Percentiles rank a stretch among this genome's conserved stretches.
Evolutionary conservation across 64 coral and sea anemone genomes (phyloP).

Genomic region (Actinia tenebrosa): DNA sequence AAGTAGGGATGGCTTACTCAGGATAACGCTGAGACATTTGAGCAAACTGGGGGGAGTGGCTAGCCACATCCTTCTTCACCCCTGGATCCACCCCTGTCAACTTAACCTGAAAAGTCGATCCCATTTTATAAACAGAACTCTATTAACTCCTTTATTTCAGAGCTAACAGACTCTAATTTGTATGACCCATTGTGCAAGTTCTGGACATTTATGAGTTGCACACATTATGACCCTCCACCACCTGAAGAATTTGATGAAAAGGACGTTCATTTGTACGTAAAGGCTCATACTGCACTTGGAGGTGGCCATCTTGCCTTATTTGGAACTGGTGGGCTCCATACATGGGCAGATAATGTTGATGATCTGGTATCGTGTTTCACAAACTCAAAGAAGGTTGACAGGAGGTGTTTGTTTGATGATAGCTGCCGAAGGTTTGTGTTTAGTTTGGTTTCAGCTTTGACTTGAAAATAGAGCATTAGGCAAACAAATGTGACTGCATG

Average conservation of each 20-base stretch:
- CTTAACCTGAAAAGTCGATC: too few species aligned
- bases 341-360: conserved; percentile 73
- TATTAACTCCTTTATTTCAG: conserved; percentile 24
- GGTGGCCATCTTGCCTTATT: conserved; percentile 84
- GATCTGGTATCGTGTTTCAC: conserved; percentile 83
- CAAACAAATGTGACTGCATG: too few species aligned
- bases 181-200: conserved; percentile 86
- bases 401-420: conserved; percentile 90
- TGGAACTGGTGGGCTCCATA: conserved; percentile 93
- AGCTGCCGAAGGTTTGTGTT: conserved; percentile 65
- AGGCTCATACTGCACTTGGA: conserved; percentile 89
- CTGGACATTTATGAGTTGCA: conserved; percentile 94
- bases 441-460: too few species aligned
- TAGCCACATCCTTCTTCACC: too few species aligned
- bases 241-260: conserved; percentile 56
- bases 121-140: too few species aligned
- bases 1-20: too few species aligned
- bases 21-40: too few species aligned
- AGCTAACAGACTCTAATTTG: conserved; percentile 63
- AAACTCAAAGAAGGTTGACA: conserved; percentile 69
- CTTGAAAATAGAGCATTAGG: too few species aligned
- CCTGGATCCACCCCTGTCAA: too few species aligned
- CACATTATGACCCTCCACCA: conserved; percentile 88
- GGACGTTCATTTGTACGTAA: conserved; percentile 66
- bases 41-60: too few species aligned